A percentile compares a stretch with the other conserved stretches of the same genome.
phyloP scores from a whole-genome alignment of 2,113 vertebrate species.

The Calonectris borealis region DNA sequence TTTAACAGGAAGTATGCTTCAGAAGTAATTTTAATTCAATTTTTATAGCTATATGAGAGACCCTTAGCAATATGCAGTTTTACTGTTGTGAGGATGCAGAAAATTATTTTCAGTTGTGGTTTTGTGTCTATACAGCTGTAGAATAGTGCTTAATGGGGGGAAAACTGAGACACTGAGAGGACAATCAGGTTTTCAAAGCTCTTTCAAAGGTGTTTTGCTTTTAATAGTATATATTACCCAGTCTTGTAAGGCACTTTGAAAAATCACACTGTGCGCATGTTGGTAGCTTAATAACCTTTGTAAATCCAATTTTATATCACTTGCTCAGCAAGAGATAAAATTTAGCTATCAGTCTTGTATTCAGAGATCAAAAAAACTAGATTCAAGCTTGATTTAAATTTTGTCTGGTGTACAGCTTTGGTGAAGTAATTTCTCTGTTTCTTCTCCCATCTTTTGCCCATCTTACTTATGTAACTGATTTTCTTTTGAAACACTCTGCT shows the following conservation, averaged over 20 bases:
- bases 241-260: conserved; percentile 17
- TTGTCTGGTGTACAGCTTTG: neutral
- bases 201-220: conserved; percentile 48
- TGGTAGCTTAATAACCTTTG: conserved; percentile 44
- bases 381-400: neutral
- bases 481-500: neutral
- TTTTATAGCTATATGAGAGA: neutral
- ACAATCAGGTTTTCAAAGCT: conserved; percentile 25
- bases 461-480: neutral
- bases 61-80: neutral
- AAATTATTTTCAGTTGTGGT: neutral
- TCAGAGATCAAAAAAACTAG: conserved; percentile 22
- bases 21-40: neutral
- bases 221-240: neutral
- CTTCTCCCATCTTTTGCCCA: neutral
- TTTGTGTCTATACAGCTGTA: neutral
- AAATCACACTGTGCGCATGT: neutral
- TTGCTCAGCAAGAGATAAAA: neutral
- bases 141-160: neutral
- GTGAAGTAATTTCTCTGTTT: neutral
- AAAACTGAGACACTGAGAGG: neutral
- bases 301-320: conserved; percentile 47
- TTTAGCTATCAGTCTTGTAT: neutral
- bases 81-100: neutral
- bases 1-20: neutral